phyloP scores from a whole-genome alignment of 2,797 vertebrate species.

The Eulemur rubriventer region DNA sequence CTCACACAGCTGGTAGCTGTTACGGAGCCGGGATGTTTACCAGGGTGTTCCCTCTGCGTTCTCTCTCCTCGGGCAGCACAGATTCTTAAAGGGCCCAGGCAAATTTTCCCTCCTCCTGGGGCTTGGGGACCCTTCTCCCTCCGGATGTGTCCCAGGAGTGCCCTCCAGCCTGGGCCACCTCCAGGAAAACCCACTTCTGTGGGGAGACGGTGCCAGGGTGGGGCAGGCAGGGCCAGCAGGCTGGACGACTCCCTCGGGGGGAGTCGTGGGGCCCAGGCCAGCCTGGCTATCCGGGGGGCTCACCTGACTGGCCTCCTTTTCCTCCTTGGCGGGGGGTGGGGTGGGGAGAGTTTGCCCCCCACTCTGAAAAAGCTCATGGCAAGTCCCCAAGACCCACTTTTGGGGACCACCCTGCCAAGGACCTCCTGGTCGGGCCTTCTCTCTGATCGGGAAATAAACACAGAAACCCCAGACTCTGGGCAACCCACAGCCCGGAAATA shows the following conservation, averaged over 20 bases:
- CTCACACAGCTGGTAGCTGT: constrained; percentile 51
- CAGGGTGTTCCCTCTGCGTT: neutral
- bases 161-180: neutral
- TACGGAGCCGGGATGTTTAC: constrained; percentile 31
- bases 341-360: neutral
- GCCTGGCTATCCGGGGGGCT: neutral
- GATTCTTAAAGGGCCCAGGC: constrained; percentile 23
- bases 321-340: neutral
- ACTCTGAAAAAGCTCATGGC: neutral
- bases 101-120: neutral
- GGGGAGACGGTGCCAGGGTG: neutral
- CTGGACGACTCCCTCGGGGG: neutral
- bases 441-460: neutral
- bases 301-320: neutral
- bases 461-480: neutral
- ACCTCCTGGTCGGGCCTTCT: neutral
- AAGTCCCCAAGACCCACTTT: neutral
- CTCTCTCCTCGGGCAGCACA: neutral
- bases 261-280: neutral
- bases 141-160: neutral
- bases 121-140: neutral
- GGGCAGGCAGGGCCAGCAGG: neutral
- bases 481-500: neutral
- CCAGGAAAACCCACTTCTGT: neutral
- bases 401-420: accelerated